Base-by-base conservation (phyloP, 2,113 vertebrate genomes). In the Caloenas nicobarica region DNA sequence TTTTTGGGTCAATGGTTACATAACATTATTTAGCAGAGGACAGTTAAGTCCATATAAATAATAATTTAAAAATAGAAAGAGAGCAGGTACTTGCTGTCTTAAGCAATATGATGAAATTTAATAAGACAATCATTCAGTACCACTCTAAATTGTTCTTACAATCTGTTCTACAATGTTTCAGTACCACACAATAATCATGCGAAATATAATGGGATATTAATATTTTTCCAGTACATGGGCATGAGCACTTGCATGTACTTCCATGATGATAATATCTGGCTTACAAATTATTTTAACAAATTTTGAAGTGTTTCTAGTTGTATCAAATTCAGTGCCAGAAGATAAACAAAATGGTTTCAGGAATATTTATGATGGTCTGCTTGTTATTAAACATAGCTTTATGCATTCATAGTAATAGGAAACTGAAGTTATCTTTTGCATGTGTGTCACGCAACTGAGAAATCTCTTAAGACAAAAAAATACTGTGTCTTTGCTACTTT, bases 201-300 rank as follows among this genome's bases (percentile, higher is more conserved):
- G 25, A 83, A 86, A 81, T 88, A 86, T 61, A 77, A 88, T 31
- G 50, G 29, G 44, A 44, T 86, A 57, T 77, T 83, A 9, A 7
- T 91, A 40, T 85, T 95, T 93, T 86, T 64, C 51, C 29, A 79
- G 42, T 84, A 65, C 31, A 29, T 21, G 25, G 44, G 10, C 29
- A 77, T 6, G 15, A 92, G 8, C 50, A 33, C 53, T 84, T 92
- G 23, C 18, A 36, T 72, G 61, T 83, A 19, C 53, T 88, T 91
- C 3, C 3, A 40, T 44, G 61, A 56, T 68, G 46, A 61, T 40
- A 79, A 82, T 86, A 82, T 62, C 94, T 87, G 61, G 40, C 77
- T 86, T 86, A 34, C 38, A 86, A 71, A 64, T 61, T 84, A 91
- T 88, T 94, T 93, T 61, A 91, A 87, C 29, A 93, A 81, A 77